Evolutionary conservation across 2,113 vertebrate species (phyloP), one percentile per base, ranked within the genome.

Genomic region (Numida meleagris): DNA sequence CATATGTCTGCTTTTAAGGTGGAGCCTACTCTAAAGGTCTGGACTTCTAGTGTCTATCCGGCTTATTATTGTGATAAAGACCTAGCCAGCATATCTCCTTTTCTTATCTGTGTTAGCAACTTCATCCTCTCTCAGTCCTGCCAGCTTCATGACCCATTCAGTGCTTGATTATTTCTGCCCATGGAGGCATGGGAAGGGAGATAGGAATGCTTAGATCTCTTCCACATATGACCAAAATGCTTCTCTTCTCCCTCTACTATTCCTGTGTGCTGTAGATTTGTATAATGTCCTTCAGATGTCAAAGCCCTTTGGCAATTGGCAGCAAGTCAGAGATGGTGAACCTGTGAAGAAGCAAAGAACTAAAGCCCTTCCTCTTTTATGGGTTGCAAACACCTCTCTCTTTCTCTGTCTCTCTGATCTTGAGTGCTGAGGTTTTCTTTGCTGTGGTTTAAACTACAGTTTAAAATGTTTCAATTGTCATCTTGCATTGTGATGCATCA

Each of bases 401-500:
- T 95, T 77, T 97, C 80, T 95, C 83, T 89, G 68, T 88, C 17
- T 88, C 88, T 96, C 93, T 97, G 90, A 97, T 97, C 95, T 95
- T 31, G 70, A 90, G 88, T 97, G 88, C 94, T 95, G 95, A 96
- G 95, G 96, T 96, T 97, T 97, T 95, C 96, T 97, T 97, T 97
- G 88, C 96, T 97, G 96, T 97, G 96, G 96, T 97, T 96, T 96
- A 86, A 97, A 88, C 80, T 96, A 88, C 92, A 96, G 90, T 93
- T 96, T 94, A 88, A 95, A 95, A 96, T 82, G 95, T 95, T 97
- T 97, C 95, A 97, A 95, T 97, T 96, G 96, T 96, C 96, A 96
- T 96, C 90, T 96, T 96, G 93, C 88, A 95, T 97, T 96, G 96
- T 97, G 95, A 95, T 91, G 86, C 96, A 96, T 96, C 95, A 95